These are phyloP conservation scores for Apostichopus californicus DNA, from an alignment of 35 echinoderm and acorn worm species.

Conservation along the genomic window DNA sequence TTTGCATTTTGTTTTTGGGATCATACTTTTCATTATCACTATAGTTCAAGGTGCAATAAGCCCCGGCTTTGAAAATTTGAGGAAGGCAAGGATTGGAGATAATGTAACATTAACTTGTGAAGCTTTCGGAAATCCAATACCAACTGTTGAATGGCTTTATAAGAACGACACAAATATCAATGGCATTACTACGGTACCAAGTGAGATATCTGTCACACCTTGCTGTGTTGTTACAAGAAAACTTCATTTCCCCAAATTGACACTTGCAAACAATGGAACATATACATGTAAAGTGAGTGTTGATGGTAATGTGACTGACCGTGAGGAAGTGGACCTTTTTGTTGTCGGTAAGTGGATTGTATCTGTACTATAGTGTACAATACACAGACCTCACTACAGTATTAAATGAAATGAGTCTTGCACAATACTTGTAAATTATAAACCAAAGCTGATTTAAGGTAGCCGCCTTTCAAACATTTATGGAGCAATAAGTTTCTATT, in stretches of 20 bases:
- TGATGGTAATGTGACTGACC: background rate
- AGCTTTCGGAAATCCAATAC: slow-evolving; percentile 20
- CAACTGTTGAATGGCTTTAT: slow-evolving; percentile 12
- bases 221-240: background rate
- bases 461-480: no score
- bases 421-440: no score
- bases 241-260: background rate
- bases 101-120: background rate
- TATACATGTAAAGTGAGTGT: slow-evolving; percentile 18
- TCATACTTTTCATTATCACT: background rate
- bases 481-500: no score
- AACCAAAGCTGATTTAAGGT: no score
- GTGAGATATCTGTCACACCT: no score
- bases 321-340: background rate
- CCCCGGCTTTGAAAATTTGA: background rate
- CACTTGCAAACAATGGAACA: background rate
- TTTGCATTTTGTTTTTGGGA: no score
- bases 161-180: background rate
- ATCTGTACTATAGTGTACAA: background rate
- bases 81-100: background rate
- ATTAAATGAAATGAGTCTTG: no score
- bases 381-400: no score
- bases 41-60: slow-evolving; percentile 20
- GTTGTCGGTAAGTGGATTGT: background rate
- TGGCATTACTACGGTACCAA: background rate